Conservation (phyloP, 2,797 vertebrate genomes). For the Diplodus puntazzo region DNA sequence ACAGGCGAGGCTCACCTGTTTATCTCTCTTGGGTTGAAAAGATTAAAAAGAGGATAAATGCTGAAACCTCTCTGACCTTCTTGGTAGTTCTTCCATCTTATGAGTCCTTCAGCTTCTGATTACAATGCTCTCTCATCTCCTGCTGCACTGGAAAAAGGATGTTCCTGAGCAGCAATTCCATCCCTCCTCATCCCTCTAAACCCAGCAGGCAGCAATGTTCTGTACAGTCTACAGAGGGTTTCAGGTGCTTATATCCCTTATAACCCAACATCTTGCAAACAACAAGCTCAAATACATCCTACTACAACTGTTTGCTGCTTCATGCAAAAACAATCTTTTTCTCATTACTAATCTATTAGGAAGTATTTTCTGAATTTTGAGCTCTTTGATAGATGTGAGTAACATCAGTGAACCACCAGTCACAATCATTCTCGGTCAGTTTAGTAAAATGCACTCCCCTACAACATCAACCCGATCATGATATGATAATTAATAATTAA, state of each 20-base stretch:
- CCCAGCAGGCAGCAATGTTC: background rate
- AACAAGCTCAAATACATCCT: too few relatives aligned
- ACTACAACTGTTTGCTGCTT: too few relatives aligned
- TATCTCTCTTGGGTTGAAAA: slow-evolving; percentile 5
- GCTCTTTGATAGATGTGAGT: too few relatives aligned
- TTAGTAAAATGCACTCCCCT: too few relatives aligned
- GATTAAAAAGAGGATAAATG: background rate
- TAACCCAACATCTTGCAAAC: too few relatives aligned
- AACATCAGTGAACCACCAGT: too few relatives aligned
- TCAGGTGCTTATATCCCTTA: background rate
- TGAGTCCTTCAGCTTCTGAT: background rate
- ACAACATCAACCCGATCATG: too few relatives aligned
- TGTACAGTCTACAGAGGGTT: background rate
- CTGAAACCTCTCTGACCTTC: background rate
- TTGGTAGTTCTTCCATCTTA: background rate
- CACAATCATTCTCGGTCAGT: too few relatives aligned
- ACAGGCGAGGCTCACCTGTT: background rate
- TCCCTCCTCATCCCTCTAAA: slow-evolving; percentile 11
- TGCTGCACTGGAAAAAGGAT: slow-evolving; percentile 43
- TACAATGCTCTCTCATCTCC: slow-evolving; percentile 50
- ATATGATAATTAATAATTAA: too few relatives aligned
- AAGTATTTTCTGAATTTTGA: too few relatives aligned
- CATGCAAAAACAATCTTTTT: too few relatives aligned
- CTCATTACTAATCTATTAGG: too few relatives aligned
- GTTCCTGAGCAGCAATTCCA: slow-evolving; percentile 49